phyloP scores from a whole-genome alignment of 2,113 vertebrate species.

The Hippocampus guttulatus region DNA sequence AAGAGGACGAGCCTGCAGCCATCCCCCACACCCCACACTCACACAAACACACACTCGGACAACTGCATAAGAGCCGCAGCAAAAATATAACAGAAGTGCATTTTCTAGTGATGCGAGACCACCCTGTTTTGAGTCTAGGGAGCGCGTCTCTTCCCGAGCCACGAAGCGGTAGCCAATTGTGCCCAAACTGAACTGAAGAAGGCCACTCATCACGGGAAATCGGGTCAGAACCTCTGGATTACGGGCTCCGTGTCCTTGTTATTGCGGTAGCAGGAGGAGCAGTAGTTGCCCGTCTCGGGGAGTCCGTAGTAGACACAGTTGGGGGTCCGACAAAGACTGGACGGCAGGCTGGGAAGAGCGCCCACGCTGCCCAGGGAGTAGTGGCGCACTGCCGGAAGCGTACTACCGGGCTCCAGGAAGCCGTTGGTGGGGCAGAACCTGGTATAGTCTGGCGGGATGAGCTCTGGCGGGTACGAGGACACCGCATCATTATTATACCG shows the following conservation, averaged over 20 bases:
- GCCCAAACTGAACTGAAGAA: constrained; percentile 25
- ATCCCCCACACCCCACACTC: constrained; percentile 13
- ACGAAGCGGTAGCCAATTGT: background rate
- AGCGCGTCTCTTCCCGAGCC: background rate
- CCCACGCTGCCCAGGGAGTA: constrained; percentile 75
- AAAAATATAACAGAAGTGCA: constrained; percentile 67
- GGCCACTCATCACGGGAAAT: constrained; percentile 42
- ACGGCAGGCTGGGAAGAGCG: constrained; percentile 64
- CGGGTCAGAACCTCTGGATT: constrained; percentile 83
- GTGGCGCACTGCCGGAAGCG: constrained; percentile 65
- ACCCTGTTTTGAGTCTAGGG: constrained; percentile 8
- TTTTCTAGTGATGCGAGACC: constrained; percentile 32
- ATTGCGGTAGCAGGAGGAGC: constrained; percentile 91
- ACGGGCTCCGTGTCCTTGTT: constrained; percentile 75
- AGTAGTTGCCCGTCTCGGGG: constrained; percentile 91
- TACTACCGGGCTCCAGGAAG: constrained; percentile 65
- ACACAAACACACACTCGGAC: constrained; percentile 18
- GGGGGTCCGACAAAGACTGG: constrained; percentile 86
- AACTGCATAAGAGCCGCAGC: constrained; percentile 64
- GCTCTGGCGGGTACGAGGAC: constrained; percentile 59
- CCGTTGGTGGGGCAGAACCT: constrained; percentile 63
- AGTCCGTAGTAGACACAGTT: constrained; percentile 92
- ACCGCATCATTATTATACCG: constrained; percentile 60
- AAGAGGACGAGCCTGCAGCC: constrained; percentile 40
- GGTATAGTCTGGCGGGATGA: constrained; percentile 57